phyloP scores from a whole-genome alignment of 2,888 invertebrate species.

The Coecobrya sp. region DNA sequence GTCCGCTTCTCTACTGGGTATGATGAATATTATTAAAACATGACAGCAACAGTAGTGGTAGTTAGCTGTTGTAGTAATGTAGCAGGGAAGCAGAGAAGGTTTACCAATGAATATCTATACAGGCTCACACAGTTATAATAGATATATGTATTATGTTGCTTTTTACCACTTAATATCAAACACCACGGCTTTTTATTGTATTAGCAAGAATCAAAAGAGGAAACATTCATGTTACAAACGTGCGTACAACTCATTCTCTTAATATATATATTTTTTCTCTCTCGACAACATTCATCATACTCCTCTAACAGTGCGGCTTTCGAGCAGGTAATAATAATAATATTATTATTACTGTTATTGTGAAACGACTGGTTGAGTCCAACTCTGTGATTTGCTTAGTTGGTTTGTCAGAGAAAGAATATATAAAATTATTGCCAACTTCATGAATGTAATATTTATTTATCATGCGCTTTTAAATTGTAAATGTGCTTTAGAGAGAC shows the following conservation, averaged over 20 bases:
- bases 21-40: conserved; percentile 81
- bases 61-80: conserved; percentile 14
- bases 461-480: background rate
- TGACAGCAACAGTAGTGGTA: conserved; percentile 58
- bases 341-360: conserved; percentile 72
- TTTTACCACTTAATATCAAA: conserved; percentile 55
- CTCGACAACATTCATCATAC: conserved; percentile 63
- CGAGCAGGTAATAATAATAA: conserved; percentile 75
- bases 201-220: conserved; percentile 55
- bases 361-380: conserved; percentile 30
- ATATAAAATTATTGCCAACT: conserved; percentile 51
- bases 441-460: background rate
- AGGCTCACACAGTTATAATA: conserved; percentile 9
- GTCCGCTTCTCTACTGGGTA: conserved; percentile 86
- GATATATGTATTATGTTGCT: conserved; percentile 1
- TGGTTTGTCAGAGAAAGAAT: conserved; percentile 34
- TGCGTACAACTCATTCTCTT: conserved; percentile 72
- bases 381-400: conserved; percentile 49
- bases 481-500: background rate
- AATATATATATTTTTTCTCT: conserved; percentile 45
- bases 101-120: background rate
- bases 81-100: background rate
- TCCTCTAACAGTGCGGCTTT: conserved; percentile 67
- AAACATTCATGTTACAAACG: conserved; percentile 68
- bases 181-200: conserved; percentile 63